phyloP scores from a whole-genome alignment of 2,888 invertebrate species.

The Drosophila macrospina region DNA sequence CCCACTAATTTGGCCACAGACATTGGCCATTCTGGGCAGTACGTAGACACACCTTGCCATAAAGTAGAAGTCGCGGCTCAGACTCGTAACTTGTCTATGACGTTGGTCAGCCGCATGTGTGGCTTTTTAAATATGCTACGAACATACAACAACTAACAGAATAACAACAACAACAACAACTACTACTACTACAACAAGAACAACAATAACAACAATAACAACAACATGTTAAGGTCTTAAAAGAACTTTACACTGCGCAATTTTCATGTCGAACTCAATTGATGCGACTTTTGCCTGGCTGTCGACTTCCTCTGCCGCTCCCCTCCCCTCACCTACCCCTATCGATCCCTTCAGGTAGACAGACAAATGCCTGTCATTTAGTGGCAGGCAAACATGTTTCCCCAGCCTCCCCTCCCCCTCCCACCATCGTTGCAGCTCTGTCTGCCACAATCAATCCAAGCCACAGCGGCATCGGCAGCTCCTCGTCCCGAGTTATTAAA shows the following conservation, averaged over 20 bases:
- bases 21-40: constrained; percentile 32
- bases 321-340: neutral
- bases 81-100: constrained; percentile 13
- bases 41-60: constrained; percentile 48
- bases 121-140: constrained; percentile 70
- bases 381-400: constrained; percentile 74
- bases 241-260: constrained; percentile 57
- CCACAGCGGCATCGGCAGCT: constrained; percentile 17
- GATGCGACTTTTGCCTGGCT: constrained; percentile 58
- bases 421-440: neutral
- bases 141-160: constrained; percentile 48
- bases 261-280: constrained; percentile 80
- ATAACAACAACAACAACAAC: constrained; percentile 33
- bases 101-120: too few relatives aligned
- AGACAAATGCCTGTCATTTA: constrained; percentile 81
- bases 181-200: constrained; percentile 18
- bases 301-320: constrained; percentile 14
- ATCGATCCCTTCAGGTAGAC: constrained; percentile 25
- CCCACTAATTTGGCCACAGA: constrained; percentile 48
- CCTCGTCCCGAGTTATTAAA: constrained; percentile 59
- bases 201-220: constrained; percentile 35
- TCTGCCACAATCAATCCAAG: constrained; percentile 26
- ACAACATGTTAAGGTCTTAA: constrained; percentile 25
- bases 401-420: neutral
- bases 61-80: constrained; percentile 17